Conservation (phyloP, 2,888 invertebrate genomes). For the Argyresthia albistria region DNA sequence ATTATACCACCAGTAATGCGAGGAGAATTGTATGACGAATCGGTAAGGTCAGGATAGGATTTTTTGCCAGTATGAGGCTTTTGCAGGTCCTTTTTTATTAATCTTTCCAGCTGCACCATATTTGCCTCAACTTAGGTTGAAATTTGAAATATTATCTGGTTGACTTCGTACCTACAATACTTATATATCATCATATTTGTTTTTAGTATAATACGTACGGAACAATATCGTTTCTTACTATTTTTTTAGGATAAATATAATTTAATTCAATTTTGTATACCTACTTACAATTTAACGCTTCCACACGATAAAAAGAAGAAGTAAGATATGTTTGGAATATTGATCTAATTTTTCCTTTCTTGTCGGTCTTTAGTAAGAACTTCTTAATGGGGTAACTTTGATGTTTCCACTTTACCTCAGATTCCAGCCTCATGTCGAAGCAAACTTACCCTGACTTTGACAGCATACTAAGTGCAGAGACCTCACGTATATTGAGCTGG, state of each 20-base stretch:
- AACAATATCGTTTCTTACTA: no score
- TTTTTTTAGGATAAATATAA: no score
- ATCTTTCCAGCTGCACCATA: no score
- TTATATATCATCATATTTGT: no score
- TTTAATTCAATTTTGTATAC: no score
- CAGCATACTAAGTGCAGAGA: conserved; percentile 6
- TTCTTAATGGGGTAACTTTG: conserved; percentile 4
- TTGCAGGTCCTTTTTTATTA: background rate
- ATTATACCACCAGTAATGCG: conserved; percentile 3
- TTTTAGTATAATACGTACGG: no score
- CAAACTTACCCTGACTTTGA: conserved; percentile 23
- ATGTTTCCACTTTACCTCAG: conserved; percentile 2
- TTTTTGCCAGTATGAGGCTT: background rate
- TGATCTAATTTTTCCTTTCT: conserved; percentile 2
- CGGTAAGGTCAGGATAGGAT: background rate
- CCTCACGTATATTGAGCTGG: conserved; percentile 14
- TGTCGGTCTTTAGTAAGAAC: background rate
- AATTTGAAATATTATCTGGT: no score
- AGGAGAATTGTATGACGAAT: conserved; percentile 6
- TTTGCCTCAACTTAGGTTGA: no score
- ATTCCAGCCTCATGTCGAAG: conserved; percentile 17
- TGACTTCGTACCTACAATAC: no score
- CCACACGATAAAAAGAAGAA: no score
- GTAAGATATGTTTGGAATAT: no score
- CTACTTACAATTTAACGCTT: no score